These are phyloP conservation scores for Pipistrellus pygmaeus DNA, from an alignment of 2,797 vertebrate species.

Conservation along the genomic window DNA sequence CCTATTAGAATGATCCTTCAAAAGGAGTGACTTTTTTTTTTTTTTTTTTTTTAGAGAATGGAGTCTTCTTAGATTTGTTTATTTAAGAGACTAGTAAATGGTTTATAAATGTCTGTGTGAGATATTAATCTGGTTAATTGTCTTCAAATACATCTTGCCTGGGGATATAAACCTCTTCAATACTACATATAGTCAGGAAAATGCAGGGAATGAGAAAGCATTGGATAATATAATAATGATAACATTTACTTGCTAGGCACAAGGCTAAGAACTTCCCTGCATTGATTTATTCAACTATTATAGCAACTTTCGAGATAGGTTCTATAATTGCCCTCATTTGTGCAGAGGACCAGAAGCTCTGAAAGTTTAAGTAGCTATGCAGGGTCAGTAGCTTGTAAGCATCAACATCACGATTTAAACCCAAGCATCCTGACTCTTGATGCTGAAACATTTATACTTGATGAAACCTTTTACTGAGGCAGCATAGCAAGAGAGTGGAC, in stretches of 20 bases:
- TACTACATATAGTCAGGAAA: neutral
- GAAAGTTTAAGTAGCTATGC: neutral
- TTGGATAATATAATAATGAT: conserved; percentile 21
- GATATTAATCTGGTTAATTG: conserved; percentile 51
- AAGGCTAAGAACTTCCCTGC: neutral
- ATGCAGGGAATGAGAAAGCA: conserved; percentile 12
- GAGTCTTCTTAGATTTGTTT: conserved; percentile 38
- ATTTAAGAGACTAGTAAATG: conserved; percentile 16
- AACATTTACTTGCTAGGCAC: neutral
- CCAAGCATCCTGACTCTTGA: neutral
- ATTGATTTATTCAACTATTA: neutral
- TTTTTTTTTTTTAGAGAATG: neutral
- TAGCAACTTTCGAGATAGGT: neutral
- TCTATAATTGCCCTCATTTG: neutral
- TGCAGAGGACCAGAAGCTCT: neutral
- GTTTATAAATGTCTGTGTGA: conserved; percentile 42
- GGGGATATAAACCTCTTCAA: neutral
- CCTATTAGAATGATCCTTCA: conserved; percentile 45
- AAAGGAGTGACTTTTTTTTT: neutral
- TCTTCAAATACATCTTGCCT: conserved; percentile 47
- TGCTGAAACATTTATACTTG: neutral
- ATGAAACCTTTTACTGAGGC: neutral
- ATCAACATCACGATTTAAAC: neutral
- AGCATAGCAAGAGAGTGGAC: neutral
- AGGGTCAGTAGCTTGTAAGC: neutral